phyloP scores from a whole-genome alignment of 2,113 vertebrate species.

The Phocoena sinus region DNA sequence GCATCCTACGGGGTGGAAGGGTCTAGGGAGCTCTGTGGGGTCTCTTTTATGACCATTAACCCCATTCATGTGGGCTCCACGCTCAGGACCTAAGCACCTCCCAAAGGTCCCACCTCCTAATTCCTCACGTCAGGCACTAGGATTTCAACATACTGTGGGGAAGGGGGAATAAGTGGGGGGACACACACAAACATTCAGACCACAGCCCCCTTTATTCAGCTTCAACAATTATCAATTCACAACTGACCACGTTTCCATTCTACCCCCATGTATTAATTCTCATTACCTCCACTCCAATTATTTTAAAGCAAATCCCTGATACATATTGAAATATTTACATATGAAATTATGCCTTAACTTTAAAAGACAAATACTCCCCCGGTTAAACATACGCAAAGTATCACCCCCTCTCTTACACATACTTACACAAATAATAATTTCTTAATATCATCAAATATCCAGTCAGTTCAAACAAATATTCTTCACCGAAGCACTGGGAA shows the following conservation, averaged over 20 bases:
- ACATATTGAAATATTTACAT: not conserved
- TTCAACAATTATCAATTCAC: not conserved
- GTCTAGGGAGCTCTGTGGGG: not conserved
- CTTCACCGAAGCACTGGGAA: conserved; percentile 12
- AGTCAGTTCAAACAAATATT: conserved; percentile 35
- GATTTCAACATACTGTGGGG: not conserved
- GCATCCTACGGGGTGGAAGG: not conserved
- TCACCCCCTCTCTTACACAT: not conserved
- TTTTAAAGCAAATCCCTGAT: not conserved
- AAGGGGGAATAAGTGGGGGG: fast-evolving
- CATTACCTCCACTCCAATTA: not conserved
- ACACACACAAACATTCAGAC: not conserved
- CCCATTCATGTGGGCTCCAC: not conserved
- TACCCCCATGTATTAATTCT: not conserved
- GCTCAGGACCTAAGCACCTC: not conserved
- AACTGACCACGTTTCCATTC: not conserved
- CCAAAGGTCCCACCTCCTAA: not conserved
- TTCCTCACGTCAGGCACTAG: not conserved
- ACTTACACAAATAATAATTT: not conserved
- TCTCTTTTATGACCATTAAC: not conserved
- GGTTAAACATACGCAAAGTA: not conserved
- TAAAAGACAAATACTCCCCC: not conserved
- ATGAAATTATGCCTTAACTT: not conserved
- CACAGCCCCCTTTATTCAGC: not conserved
- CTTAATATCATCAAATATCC: not conserved